These are phyloP conservation scores for Sebastes steindachneri DNA, from an alignment of 2,797 vertebrate species.

Conservation along the genomic window DNA sequence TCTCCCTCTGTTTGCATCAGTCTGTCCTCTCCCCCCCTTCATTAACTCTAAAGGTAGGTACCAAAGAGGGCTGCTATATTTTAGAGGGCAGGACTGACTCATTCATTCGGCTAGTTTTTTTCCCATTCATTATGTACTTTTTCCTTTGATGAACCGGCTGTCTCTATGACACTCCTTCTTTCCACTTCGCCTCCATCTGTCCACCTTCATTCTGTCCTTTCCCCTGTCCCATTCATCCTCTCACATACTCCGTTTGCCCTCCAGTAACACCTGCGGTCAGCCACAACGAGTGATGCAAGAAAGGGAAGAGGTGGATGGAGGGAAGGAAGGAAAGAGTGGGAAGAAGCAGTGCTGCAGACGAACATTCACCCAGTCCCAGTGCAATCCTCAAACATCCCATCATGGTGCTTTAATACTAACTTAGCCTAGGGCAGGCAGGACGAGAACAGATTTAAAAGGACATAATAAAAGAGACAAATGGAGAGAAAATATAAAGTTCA, in stretches of 20 bases:
- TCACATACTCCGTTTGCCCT: neutral
- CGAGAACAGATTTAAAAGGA: slow-evolving; percentile 12
- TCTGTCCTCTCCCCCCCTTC: neutral
- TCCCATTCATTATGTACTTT: neutral
- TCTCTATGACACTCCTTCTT: slow-evolving; percentile 1
- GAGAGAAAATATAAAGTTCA: neutral
- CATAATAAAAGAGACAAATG: neutral
- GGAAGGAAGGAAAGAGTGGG: neutral
- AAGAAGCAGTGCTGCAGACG: neutral
- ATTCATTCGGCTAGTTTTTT: neutral
- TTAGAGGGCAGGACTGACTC: slow-evolving; percentile 1
- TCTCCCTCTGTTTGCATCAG: slow-evolving; percentile 10
- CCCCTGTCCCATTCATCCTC: neutral
- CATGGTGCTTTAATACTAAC: neutral
- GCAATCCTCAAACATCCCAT: slow-evolving; percentile 27
- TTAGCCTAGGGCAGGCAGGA: neutral
- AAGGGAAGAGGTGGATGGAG: neutral
- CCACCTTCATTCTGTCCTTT: neutral
- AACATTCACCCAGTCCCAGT: slow-evolving; percentile 3
- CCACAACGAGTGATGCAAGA: neutral
- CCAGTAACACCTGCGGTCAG: neutral
- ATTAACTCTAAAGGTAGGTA: neutral
- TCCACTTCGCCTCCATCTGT: slow-evolving; percentile 20
- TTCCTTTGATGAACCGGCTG: neutral
- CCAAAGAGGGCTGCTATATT: neutral